Percentiles rank a stretch among this genome's conserved stretches.
Conservation (phyloP, 2,113 vertebrate genomes). For the Tor tambroides region DNA sequence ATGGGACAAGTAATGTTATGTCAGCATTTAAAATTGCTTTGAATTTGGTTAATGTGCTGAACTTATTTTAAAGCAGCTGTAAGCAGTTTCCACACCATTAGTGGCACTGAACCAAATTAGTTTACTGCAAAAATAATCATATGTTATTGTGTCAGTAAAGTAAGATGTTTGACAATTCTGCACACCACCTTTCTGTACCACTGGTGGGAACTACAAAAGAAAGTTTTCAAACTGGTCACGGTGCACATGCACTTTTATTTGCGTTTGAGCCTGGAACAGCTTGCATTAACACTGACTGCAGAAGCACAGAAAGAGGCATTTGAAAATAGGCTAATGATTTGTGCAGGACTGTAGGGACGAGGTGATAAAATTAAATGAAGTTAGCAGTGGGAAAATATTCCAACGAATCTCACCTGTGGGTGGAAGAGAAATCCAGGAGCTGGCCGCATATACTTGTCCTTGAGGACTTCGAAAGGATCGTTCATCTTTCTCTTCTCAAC, state of each 20-base stretch:
- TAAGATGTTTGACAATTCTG: background rate
- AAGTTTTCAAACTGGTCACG: too few relatives aligned
- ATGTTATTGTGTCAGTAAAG: too few relatives aligned
- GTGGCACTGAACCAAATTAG: background rate
- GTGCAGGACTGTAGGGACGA: background rate
- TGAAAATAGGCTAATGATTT: slow-evolving; percentile 5
- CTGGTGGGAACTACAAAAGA: too few relatives aligned
- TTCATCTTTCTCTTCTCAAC: slow-evolving; percentile 99
- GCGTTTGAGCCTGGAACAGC: background rate
- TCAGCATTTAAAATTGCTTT: background rate
- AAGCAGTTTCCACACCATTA: background rate
- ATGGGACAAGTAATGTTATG: background rate
- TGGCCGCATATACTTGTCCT: slow-evolving; percentile 98
- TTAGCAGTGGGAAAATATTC: slow-evolving; percentile 23
- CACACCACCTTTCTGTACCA: too few relatives aligned
- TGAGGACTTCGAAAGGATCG: slow-evolving; percentile 97
- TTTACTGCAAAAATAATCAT: background rate
- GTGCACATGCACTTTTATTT: background rate
- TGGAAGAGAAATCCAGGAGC: slow-evolving; percentile 96
- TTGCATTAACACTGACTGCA: background rate
- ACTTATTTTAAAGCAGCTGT: background rate
- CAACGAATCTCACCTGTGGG: slow-evolving; percentile 85
- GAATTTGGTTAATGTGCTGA: background rate
- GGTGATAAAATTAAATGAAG: background rate
- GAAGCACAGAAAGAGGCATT: background rate